Evolutionary conservation across 1,140 invertebrate species (phyloP).

Genomic region (Brachionus rubens): DNA sequence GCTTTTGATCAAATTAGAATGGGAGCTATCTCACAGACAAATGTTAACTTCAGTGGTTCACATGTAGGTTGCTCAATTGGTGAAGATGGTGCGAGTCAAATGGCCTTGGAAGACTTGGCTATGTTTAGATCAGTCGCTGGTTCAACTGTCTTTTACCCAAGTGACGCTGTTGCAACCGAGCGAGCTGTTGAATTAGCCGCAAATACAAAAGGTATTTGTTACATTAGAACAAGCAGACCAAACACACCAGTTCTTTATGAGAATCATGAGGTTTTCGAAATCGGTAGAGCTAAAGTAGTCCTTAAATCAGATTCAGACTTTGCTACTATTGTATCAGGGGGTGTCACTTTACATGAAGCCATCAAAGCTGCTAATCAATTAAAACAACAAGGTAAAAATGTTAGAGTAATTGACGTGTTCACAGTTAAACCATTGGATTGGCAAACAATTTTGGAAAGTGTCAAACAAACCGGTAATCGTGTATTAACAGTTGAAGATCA

Average conservation of each 20-base stretch:
- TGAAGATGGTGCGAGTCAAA: conserved; percentile 98
- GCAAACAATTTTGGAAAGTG: conserved; percentile 72
- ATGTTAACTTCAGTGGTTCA: conserved; percentile 89
- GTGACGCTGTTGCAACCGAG: conserved; percentile 89
- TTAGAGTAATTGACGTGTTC: conserved; percentile 85
- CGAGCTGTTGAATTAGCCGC: conserved; percentile 89
- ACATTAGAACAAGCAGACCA: conserved; percentile 89
- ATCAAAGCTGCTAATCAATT: conserved; percentile 77
- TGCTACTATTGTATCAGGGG: conserved; percentile 82
- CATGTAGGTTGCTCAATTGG: conserved; percentile 89
- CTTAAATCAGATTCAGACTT: conserved; percentile 67
- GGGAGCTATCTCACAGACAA: conserved; percentile 96
- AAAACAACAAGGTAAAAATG: conserved; percentile 65
- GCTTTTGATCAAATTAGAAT: conserved; percentile 95
- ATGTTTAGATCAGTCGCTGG: conserved; percentile 89
- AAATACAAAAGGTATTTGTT: conserved; percentile 89
- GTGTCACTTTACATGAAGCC: conserved; percentile 87
- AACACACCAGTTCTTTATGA: conserved; percentile 81
- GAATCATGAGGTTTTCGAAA: conserved; percentile 77
- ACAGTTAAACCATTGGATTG: conserved; percentile 91
- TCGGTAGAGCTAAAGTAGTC: conserved; percentile 65
- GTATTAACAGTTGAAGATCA: conserved; percentile 95
- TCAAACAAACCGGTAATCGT: conserved; percentile 73
- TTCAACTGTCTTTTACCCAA: conserved; percentile 91
- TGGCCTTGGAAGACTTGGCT: conserved; percentile 95